Conservation (phyloP, 2,113 vertebrate genomes). For the Mesitornis unicolor region DNA sequence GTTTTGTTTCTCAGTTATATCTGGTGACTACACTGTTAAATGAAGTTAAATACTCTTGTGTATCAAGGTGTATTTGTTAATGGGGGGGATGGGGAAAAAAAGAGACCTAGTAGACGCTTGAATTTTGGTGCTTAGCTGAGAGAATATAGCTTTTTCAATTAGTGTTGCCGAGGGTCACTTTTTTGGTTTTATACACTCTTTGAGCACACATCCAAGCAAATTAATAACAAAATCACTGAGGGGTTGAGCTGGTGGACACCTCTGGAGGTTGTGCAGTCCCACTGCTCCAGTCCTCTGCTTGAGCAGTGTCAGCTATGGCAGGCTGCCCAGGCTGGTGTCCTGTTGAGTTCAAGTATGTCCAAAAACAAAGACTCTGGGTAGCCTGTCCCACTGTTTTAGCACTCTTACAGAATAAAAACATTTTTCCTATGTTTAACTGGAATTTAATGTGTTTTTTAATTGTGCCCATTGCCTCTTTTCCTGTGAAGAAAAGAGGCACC, state of each 20-base stretch:
- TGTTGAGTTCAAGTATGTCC: background rate
- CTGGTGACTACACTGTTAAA: background rate
- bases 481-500: too few species aligned
- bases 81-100: fast-evolving
- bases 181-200: background rate
- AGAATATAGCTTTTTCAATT: background rate
- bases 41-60: background rate
- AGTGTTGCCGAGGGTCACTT: background rate
- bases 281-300: background rate
- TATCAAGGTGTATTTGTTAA: background rate
- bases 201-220: background rate
- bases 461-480: too few species aligned
- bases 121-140: background rate
- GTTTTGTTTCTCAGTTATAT: background rate
- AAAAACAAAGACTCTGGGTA: background rate
- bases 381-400: background rate
- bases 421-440: background rate
- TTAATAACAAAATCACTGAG: background rate
- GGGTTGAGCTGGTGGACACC: background rate
- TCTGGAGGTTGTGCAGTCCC: background rate
- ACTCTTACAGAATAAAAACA: background rate
- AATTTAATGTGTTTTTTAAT: too few species aligned
- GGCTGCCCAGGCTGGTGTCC: background rate
- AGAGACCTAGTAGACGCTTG: background rate
- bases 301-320: background rate